Base-by-base conservation (phyloP, 2,113 vertebrate species). In the Phylloscopus whistleri region DNA sequence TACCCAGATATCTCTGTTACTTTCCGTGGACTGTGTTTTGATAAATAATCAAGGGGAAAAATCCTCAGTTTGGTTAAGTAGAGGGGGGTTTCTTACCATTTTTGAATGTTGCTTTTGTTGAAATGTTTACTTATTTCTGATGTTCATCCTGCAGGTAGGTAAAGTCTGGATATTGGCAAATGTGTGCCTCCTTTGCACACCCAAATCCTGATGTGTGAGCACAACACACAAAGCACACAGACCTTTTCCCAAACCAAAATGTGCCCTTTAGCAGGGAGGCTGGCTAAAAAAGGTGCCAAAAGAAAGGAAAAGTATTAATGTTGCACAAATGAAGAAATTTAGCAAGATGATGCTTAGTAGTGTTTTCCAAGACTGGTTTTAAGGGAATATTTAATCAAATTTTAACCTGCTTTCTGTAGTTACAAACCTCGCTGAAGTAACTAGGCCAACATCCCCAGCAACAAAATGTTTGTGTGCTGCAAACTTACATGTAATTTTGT, bases 1-100 rank as follows among this genome's bases (percentile, higher is more conserved):
- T 96, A 96, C 87, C 73, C 90, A 94, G 96, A 97, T 97, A 97
- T 97, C 96, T 97, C 96, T 96, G 51, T 37, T 51, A 46, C 69
- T 81, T 95, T 89, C 62, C 3, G 6, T 95, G 88, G 92, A 96
- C 96, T 97, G 96, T 96, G 96, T 97, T 97, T 96, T 97, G 95
- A 46, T 76, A 43, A 84, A 84, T 43, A 39, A 87, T 41, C 64
- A 22, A 81, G 39, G 31, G 49, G 52, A 5, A 78, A 52, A 63
- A 10, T 37, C 60, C 48, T 90, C 64, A 12, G 9, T 48, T 49
- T 39, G 55, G 26, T 80, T 35, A 72, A 53, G n/a, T 17, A 18
- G 41, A 48, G 37, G 18, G 13, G 6, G 2, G 4, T 10, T 66
- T 76, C 11, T 79, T 88, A n/a, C 2, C 16, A 12, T 37, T 77